Conservation (phyloP, 1,140 invertebrate species). For the Psilanteris sp. region DNA sequence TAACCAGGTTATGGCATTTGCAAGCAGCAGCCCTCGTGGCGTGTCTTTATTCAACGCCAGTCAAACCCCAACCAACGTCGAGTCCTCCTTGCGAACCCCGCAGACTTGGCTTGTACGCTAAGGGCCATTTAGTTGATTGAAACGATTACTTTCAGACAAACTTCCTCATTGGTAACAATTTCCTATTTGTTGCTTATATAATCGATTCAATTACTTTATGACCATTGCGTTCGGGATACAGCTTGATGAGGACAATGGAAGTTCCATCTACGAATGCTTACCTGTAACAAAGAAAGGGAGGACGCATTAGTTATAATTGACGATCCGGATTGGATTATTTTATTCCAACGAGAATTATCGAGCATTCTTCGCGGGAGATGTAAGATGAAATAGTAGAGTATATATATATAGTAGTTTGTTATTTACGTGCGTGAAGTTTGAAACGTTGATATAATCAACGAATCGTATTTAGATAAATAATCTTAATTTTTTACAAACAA, state of each 20-base stretch:
- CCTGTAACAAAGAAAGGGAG: constrained; percentile 25
- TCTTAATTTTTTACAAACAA: too few species aligned
- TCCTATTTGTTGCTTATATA: constrained; percentile 33
- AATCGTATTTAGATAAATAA: too few species aligned
- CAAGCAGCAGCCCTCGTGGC: constrained; percentile 55
- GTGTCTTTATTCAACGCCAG: constrained; percentile 56
- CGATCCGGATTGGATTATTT: too few species aligned
- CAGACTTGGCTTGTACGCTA: constrained; percentile 43
- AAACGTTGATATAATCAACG: too few species aligned
- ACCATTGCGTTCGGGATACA: constrained; percentile 1
- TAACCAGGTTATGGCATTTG: constrained; percentile 64
- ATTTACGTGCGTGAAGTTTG: too few species aligned
- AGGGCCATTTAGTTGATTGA: constrained; percentile 56
- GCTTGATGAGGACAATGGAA: neutral
- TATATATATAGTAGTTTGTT: too few species aligned
- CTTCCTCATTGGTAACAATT: constrained; percentile 20
- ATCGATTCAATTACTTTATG: constrained; percentile 45
- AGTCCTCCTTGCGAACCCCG: constrained; percentile 26
- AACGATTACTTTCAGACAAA: constrained; percentile 35
- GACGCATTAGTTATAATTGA: too few species aligned
- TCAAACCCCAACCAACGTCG: constrained; percentile 36
- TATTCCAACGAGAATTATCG: too few species aligned
- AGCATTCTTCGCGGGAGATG: too few species aligned
- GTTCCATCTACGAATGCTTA: constrained; percentile 5
- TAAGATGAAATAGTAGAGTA: too few species aligned